Evolutionary conservation across 2,888 invertebrate species (phyloP), one percentile per base, ranked within the genome.

Genomic region (Harpalus rubripes): DNA sequence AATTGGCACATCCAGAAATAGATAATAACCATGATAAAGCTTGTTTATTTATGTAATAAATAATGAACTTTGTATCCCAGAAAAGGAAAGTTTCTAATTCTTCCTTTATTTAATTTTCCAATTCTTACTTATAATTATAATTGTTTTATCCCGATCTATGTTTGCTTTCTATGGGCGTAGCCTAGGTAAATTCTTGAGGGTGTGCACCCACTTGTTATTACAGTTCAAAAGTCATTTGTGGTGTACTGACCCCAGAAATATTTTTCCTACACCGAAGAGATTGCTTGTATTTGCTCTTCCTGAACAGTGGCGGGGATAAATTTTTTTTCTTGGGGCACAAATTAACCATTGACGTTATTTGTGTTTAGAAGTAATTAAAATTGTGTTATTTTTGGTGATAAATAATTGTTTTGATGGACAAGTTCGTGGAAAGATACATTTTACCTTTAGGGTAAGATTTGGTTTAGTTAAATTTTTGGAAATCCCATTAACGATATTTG

Each of bases 231-330:
- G 68, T 68, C 68, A 15, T 7, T 15, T 6, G 3, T 5, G 12
- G 68, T 68, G 68, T 68, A 68, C n/a, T 68, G 68, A 68, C 68
- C 68, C 68, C 39, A n/a, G 15, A 26, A 68, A n/a, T 68, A 68
- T 32, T 68, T 68, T 68, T 39, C 65, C 39, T 68, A 26, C 22
- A 26, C 32, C 68, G 68, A 22, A 22, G 63, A 63, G 26, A 63
- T 63, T 63, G 18, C 12, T 12, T 26, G 59, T 56, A n/a, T 18
- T 61, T 61, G 18, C 22, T 61, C 44, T 18, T 61, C 10, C 61
- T 18, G 61, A 22, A 12, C 63, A 63, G 63, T 18, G 63, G 22
- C 63, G 22, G 7, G 10, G 63, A 63, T 63, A 63, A 63, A 8
- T 26, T 63, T 63, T 63, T 32, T 59, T 59, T 59, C 16, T 59